A percentile compares a stretch with the other conserved stretches of the same genome.
phyloP scores from a whole-genome alignment of 2,113 vertebrate genomes.

The Ceratotherium simum region DNA sequence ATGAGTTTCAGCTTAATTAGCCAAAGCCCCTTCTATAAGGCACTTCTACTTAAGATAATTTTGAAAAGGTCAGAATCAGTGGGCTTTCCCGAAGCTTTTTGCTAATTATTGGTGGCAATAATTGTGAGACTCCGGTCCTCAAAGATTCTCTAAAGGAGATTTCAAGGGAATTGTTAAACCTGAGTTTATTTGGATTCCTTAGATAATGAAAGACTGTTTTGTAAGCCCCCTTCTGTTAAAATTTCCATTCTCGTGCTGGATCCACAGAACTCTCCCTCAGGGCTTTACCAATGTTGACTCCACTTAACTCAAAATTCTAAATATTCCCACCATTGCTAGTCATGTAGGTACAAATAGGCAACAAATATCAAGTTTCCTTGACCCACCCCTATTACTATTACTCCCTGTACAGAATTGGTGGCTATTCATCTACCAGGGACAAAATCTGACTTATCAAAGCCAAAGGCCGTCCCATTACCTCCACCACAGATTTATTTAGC shows the following conservation, averaged over 20 bases:
- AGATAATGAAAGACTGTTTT: constrained; percentile 1
- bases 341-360: not conserved
- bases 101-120: not conserved
- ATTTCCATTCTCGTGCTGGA: not conserved
- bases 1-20: not conserved
- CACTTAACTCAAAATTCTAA: not conserved
- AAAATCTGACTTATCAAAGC: not conserved
- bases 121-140: not conserved
- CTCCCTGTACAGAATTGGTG: not conserved
- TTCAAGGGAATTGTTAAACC: not conserved
- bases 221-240: not conserved
- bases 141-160: not conserved
- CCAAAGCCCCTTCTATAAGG: not conserved
- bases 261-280: not conserved
- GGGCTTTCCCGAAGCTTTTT: not conserved
- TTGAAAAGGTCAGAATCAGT: not conserved
- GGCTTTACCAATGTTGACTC: not conserved
- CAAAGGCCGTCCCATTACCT: not conserved
- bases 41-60: not conserved
- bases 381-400: not conserved
- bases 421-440: not conserved
- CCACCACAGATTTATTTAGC: not conserved
- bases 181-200: not conserved
- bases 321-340: not conserved
- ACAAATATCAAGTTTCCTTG: not conserved